phyloP scores from a whole-genome alignment of 2,888 invertebrate genomes.

The Carpatolechia fugitivella region DNA sequence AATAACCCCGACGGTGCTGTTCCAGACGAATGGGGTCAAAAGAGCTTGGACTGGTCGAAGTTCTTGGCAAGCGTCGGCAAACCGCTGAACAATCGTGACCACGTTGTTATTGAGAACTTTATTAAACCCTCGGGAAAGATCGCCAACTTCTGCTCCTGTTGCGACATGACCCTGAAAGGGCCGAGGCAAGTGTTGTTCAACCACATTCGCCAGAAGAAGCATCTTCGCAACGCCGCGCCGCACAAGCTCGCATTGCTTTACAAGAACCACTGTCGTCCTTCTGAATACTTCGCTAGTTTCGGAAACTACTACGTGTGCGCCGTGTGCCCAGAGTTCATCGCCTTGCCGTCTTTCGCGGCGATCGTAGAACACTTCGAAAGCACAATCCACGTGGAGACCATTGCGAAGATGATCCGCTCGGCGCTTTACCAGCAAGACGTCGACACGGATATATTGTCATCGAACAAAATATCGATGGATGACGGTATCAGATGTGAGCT shows the following conservation, averaged over 20 bases:
- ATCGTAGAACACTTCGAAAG: constrained; percentile 69
- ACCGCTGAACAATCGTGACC: constrained; percentile 59
- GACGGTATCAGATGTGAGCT: constrained; percentile 46
- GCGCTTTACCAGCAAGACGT: constrained; percentile 47
- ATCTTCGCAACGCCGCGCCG: constrained; percentile 68
- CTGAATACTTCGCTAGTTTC: constrained; percentile 69
- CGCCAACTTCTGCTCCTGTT: constrained; percentile 65
- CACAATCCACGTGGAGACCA: constrained; percentile 51
- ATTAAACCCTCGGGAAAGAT: constrained; percentile 68
- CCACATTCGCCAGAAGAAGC: constrained; percentile 72
- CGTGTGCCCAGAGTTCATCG: constrained; percentile 57
- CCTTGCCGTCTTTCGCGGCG: constrained; percentile 63
- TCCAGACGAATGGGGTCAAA: constrained; percentile 71
- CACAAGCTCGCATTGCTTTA: constrained; percentile 58
- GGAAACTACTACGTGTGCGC: constrained; percentile 68
- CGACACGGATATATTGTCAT: constrained; percentile 41
- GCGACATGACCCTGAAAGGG: constrained; percentile 69
- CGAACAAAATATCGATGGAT: constrained; percentile 42
- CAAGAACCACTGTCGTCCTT: constrained; percentile 63
- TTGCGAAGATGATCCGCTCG: constrained; percentile 52
- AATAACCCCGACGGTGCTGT: constrained; percentile 53
- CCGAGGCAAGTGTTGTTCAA: constrained; percentile 70
- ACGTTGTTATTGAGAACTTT: constrained; percentile 70
- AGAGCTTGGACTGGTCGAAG: constrained; percentile 68
- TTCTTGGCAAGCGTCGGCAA: constrained; percentile 68